Evolutionary conservation across 1,140 invertebrate species (phyloP).

Genomic region (Ostrea denselamellosa): DNA sequence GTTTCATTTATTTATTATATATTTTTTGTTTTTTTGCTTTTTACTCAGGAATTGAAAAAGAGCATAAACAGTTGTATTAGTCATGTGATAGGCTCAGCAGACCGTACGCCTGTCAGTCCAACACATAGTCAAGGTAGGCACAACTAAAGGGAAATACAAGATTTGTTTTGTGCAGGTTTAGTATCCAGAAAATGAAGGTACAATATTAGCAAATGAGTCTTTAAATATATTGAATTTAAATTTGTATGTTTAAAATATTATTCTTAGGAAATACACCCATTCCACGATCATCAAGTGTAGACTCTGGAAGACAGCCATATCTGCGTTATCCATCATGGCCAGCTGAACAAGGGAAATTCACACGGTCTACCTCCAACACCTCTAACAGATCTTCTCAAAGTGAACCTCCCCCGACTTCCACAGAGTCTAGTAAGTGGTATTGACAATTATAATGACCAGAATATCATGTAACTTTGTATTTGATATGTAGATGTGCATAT

Average conservation of each 20-base stretch:
- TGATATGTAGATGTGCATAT: too few species aligned
- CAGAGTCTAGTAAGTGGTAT: neutral
- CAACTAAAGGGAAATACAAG: neutral
- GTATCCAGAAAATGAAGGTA: too few species aligned
- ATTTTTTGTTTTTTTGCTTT: neutral
- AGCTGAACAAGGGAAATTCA: conserved; percentile 53
- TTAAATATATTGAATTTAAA: neutral
- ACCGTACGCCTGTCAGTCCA: conserved; percentile 57
- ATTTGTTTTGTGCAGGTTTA: too few species aligned
- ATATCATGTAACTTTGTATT: too few species aligned
- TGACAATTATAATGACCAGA: neutral
- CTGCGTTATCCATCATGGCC: conserved; percentile 65
- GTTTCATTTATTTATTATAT: neutral
- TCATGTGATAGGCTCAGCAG: conserved; percentile 86
- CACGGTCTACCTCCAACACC: conserved; percentile 52
- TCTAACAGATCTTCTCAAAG: conserved; percentile 59
- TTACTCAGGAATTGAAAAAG: conserved; percentile 83
- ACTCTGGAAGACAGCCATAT: conserved; percentile 47
- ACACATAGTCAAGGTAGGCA: conserved; percentile 53
- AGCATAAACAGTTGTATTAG: conserved; percentile 88
- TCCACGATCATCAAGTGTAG: conserved; percentile 44
- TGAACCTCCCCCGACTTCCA: conserved; percentile 53
- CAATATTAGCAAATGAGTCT: too few species aligned
- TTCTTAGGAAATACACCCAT: conserved; percentile 23
- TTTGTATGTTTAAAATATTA: neutral